Base-by-base conservation (phyloP, 2,797 vertebrate genomes). In the Gallinago solitaria region DNA sequence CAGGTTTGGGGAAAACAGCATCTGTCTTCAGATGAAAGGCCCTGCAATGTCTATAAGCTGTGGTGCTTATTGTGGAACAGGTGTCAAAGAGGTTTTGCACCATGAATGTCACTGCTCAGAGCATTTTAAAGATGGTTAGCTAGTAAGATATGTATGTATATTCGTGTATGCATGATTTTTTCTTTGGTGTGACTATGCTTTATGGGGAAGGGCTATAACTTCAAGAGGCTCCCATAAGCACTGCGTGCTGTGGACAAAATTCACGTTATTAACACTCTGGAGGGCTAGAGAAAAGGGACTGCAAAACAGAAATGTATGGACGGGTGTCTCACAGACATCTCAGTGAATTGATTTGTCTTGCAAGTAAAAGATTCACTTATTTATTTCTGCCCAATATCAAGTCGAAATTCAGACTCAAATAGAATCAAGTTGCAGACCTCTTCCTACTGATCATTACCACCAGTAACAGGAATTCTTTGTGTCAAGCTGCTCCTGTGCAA, bases 151-250 rank as follows among this genome's bases (percentile, higher is more conserved):
- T 41, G 12, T 5, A 3, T 9, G 3, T 24, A 9, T 13, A 77
- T 47, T 47, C 0, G 1, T 2, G 3, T 41, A 27, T 27, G 14
- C 2, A 2, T 33, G 39, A 12, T 12, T 76, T 14, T 80, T 47
- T 41, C 17, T 71, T 59, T 30, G 23, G 12, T 70, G 15, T 41
- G 23, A 20, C 47, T 59, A 0, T 56, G 27, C 15, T 54, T 87
- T 76, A 28, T 14, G 28, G 16, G 19, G 19, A 13, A 57, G 4
- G 11, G 3, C 47, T 65, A 4, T 27, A 33, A 8, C 2, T 64
- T 64, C 19, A 65, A 23, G 33, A 83, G 11, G 6, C 9, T 76
- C 16, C 7, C 7, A 5, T 24, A 56, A 60, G 9, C 28, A 17
- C 7, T 76, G 6, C 11, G 74, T 77, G n/a, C 27, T 87, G 9